Conservation (phyloP, 23 tunicate species). For the Styela plicata region DNA sequence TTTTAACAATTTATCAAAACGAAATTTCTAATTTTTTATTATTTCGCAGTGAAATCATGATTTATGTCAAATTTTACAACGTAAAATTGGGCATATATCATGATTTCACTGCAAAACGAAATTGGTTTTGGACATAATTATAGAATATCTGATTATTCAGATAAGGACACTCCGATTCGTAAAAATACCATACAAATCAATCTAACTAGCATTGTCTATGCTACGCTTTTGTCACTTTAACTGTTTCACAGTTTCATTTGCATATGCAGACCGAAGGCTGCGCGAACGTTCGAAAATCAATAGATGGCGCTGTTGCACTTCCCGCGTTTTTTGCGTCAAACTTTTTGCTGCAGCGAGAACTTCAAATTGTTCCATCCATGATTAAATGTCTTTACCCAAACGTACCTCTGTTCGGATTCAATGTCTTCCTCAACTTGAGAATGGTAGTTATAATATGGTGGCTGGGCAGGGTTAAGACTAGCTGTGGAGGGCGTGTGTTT, state of each 20-base stretch:
- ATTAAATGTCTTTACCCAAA: slow-evolving; percentile 24
- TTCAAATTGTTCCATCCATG: slow-evolving; percentile 39
- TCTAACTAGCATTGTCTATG: not conserved
- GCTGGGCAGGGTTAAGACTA: not conserved
- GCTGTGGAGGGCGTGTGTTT: slow-evolving; percentile 8
- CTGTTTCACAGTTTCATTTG: not conserved
- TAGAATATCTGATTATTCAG: no score
- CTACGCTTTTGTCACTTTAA: not conserved
- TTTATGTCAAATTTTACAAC: no score
- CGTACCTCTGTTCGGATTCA: not conserved
- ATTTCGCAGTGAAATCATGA: no score
- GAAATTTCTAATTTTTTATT: no score
- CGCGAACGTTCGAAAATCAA: not conserved
- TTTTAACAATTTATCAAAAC: no score
- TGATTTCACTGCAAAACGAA: no score
- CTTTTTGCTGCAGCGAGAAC: slow-evolving; percentile 28
- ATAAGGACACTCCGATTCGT: no score
- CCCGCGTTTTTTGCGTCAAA: slow-evolving; percentile 8
- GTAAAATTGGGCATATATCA: no score
- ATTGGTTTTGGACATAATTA: no score
- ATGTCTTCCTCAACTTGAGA: not conserved
- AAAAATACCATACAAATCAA: no score
- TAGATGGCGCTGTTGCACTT: not conserved
- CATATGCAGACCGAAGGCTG: not conserved
- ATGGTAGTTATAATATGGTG: slow-evolving; percentile 8